phyloP scores from a whole-genome alignment of 2,888 invertebrate species.

The Orthosia incerta region DNA sequence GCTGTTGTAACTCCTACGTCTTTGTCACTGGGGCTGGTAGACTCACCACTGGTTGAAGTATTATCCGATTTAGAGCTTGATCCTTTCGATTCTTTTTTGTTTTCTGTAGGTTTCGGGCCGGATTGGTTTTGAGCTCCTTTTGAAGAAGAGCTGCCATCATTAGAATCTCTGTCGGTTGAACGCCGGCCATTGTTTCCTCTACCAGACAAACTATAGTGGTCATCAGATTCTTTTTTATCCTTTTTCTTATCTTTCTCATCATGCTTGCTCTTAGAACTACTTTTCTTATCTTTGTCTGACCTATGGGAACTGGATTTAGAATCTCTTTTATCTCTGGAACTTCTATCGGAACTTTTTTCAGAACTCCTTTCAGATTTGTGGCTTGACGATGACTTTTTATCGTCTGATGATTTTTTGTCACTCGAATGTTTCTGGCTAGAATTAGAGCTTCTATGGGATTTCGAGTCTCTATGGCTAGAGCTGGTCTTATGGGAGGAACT shows the following conservation, averaged over 20 bases:
- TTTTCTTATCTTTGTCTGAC: conserved; percentile 87
- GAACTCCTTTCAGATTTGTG: conserved; percentile 77
- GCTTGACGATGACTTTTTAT: conserved; percentile 81
- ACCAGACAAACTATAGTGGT: conserved; percentile 93
- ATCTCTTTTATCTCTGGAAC: conserved; percentile 76
- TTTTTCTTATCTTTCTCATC: conserved; percentile 88
- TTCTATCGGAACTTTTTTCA: conserved; percentile 76
- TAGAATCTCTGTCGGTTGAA: conserved; percentile 95
- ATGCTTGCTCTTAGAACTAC: conserved; percentile 82
- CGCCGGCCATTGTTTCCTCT: conserved; percentile 92
- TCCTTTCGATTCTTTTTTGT: conserved; percentile 84
- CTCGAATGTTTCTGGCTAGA: conserved; percentile 81
- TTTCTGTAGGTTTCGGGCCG: conserved; percentile 80
- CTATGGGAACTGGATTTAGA: conserved; percentile 82
- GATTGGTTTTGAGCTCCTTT: conserved; percentile 85
- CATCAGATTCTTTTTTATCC: conserved; percentile 92
- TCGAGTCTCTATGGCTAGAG: conserved; percentile 82
- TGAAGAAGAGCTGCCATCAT: conserved; percentile 92
- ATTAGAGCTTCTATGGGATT: conserved; percentile 81
- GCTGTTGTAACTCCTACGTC: conserved; percentile 74
- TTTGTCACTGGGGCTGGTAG: conserved; percentile 89
- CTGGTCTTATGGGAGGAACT: conserved; percentile 84
- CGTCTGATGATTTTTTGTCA: conserved; percentile 79
- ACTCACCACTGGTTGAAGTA: conserved; percentile 87
- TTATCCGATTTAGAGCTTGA: conserved; percentile 86